phyloP scores from a whole-genome alignment of 2,113 vertebrate species.

The Dipodomys stephensi region DNA sequence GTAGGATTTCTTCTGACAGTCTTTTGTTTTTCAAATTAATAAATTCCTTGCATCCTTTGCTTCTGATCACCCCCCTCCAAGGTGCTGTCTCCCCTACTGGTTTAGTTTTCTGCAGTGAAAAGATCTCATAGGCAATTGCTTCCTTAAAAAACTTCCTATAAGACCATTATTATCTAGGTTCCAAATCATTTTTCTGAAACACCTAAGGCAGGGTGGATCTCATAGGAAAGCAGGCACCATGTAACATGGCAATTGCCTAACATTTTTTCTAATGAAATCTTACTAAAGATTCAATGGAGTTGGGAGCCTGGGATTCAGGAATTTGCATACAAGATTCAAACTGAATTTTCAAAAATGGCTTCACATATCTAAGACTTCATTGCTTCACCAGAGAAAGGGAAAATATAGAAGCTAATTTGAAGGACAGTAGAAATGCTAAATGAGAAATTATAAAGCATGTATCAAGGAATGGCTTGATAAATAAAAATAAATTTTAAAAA shows the following conservation, averaged over 20 bases:
- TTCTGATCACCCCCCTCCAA: not conserved
- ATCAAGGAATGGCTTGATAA: not conserved
- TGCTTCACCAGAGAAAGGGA: slow-evolving; percentile 4
- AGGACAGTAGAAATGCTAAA: not conserved
- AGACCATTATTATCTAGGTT: not conserved
- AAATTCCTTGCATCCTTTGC: not conserved
- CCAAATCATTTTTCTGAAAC: not conserved
- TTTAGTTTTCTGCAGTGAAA: slow-evolving; percentile 53
- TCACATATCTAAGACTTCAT: not conserved
- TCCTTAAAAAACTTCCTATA: not conserved
- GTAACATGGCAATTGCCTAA: not conserved
- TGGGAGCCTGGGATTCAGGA: not conserved
- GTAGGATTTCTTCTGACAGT: not conserved
- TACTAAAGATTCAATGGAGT: not conserved
- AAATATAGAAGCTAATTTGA: not conserved
- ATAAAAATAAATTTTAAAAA: not conserved
- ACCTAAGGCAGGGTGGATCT: not conserved
- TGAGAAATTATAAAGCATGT: not conserved
- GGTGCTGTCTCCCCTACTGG: not conserved
- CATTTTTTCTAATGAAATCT: not conserved
- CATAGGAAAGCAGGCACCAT: not conserved
- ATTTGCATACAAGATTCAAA: not conserved
- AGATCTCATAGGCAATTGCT: not conserved
- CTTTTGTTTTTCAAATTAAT: not conserved
- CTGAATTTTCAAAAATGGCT: not conserved